Base-by-base conservation (phyloP, 2,113 vertebrate genomes). In the Mellivora capensis region DNA sequence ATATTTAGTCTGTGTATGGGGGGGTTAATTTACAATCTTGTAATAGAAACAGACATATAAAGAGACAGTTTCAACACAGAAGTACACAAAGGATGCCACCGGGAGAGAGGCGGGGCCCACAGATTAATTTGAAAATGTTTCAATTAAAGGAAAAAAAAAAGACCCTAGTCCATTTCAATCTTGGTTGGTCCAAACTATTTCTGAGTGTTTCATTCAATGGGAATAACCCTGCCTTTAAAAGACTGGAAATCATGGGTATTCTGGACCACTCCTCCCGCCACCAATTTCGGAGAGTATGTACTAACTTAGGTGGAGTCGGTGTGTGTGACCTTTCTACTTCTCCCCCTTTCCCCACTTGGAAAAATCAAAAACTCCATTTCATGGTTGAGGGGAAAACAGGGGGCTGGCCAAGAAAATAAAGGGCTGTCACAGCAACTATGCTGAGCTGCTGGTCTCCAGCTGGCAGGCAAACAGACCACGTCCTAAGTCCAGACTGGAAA, bases 401-500 rank as follows among this genome's bases (percentile, higher is more conserved):
- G 71, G 64, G 3, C 11, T 95, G 69, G 94, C 94, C 95, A 96
- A 91, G 0, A 1, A 80, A 44, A 89, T 81, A 77, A 97, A 98
- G 74, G 84, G 97, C 97, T 97, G 94, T 87, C 82, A 76, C 96
- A 98, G 97, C 91, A 23, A 1, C 79, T 23, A 0, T 34, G 91
- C 97, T 72, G 97, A 94, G 87, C 91, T 7, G 91, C 87, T 0
- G 0, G 5, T 0, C 6, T 93, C 98, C 98, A 98, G 97, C 98
- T 98, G 98, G 98, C 98, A 98, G 89, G 3, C 61, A 15, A 4
- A 96, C 93, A 97, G 87, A 92, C 98, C 95, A 49, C 91, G 77
- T 98, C 98, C 96, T 11, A 88, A 98, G 96, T 96, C 97, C 98
- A 98, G 98, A 84, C 97, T 97, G 98, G 98, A 98, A 98, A 98